phyloP scores from a whole-genome alignment of 1,140 invertebrate genomes.

The Melanaphis sacchari region DNA sequence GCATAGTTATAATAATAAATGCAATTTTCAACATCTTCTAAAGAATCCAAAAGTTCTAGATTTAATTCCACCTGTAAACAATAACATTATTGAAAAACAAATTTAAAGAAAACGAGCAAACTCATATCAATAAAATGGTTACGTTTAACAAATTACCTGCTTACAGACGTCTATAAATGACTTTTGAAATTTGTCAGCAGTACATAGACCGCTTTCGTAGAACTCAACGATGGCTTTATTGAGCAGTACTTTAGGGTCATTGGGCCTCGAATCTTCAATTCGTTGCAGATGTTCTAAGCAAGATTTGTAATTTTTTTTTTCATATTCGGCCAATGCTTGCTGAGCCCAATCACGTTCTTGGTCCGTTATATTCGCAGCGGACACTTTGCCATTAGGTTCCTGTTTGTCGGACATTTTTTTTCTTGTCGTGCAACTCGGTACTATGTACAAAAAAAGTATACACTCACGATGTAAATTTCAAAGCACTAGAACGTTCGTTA shows the following conservation, averaged over 20 bases:
- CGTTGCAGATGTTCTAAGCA: constrained; percentile 71
- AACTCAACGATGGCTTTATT: constrained; percentile 79
- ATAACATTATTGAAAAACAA: neutral
- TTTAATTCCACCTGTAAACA: constrained; percentile 65
- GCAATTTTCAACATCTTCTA: constrained; percentile 75
- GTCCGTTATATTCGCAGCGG: constrained; percentile 63
- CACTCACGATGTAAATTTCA: neutral
- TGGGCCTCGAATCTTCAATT: constrained; percentile 68
- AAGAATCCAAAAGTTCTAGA: constrained; percentile 68
- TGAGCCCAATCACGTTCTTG: constrained; percentile 69
- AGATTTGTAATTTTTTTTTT: constrained; percentile 67
- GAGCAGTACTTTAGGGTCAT: constrained; percentile 75
- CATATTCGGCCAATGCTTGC: constrained; percentile 69
- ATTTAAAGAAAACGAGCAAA: neutral
- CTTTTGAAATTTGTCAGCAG: constrained; percentile 76
- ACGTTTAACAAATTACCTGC: constrained; percentile 61
- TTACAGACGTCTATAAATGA: constrained; percentile 70
- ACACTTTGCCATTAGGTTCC: neutral
- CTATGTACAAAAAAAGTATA: neutral
- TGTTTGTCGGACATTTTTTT: constrained; percentile 28
- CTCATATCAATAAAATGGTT: neutral
- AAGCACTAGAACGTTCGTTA: neutral
- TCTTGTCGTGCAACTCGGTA: neutral
- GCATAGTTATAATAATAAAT: constrained; percentile 82
- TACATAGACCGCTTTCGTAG: constrained; percentile 74